Evolutionary conservation across 2,888 invertebrate species (phyloP).

Genomic region (Labia minor): DNA sequence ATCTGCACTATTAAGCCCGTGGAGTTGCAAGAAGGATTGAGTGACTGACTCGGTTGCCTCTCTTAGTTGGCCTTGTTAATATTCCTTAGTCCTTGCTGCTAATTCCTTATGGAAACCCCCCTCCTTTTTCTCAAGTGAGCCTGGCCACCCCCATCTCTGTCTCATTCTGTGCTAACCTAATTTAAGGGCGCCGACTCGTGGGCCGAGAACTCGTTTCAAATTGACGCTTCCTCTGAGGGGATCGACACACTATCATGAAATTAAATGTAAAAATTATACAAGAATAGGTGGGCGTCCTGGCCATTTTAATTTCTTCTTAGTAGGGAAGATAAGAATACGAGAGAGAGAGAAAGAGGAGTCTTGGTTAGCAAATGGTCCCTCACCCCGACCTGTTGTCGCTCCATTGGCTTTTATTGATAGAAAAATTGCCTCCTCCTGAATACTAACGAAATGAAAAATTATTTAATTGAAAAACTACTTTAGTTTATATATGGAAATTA

Average conservation of each 20-base stretch:
- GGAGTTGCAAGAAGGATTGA: too few relatives aligned
- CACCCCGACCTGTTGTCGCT: too few relatives aligned
- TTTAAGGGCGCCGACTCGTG: neutral
- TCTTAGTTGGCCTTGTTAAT: neutral
- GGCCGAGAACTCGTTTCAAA: neutral
- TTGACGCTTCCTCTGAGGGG: too few relatives aligned
- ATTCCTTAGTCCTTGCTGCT: neutral
- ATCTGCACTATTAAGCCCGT: too few relatives aligned
- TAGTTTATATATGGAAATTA: too few relatives aligned
- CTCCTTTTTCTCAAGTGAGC: neutral
- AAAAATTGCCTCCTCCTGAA: neutral
- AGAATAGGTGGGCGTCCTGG: neutral
- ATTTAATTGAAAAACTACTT: too few relatives aligned
- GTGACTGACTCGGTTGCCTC: neutral
- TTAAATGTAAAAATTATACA: conserved; percentile 26
- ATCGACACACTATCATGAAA: conserved; percentile 25
- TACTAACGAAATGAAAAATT: neutral
- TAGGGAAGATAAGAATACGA: neutral
- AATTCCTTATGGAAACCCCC: neutral
- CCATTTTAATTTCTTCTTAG: neutral
- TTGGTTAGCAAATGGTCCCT: neutral
- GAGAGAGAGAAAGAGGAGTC: neutral
- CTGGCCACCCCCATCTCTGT: too few relatives aligned
- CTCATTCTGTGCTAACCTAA: too few relatives aligned
- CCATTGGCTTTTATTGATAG: neutral